Evolutionary conservation across 2,797 vertebrate species (phyloP).

Genomic region (Arremon aurantiirostris): DNA sequence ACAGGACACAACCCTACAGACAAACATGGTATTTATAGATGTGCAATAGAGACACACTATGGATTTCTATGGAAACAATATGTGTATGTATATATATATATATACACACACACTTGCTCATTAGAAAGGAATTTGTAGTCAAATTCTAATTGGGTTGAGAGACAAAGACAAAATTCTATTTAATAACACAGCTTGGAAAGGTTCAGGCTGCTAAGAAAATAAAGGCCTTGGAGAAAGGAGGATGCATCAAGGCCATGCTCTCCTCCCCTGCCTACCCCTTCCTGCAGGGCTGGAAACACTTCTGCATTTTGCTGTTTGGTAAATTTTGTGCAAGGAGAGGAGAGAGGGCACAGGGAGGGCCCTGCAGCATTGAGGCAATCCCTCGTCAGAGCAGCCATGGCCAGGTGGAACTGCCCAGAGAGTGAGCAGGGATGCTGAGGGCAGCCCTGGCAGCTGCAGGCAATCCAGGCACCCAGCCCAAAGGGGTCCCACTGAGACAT

Average conservation of each 20-base stretch:
- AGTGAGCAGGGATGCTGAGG: neutral
- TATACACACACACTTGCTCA: neutral
- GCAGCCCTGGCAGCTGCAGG: neutral
- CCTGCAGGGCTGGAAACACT: neutral
- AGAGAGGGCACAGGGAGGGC: fast-evolving
- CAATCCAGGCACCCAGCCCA: neutral
- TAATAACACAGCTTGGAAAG: neutral
- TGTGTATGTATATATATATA: neutral
- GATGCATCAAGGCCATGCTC: neutral
- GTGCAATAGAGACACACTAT: neutral
- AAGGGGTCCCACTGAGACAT: fast-evolving
- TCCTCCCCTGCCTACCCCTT: neutral
- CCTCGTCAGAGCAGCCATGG: neutral
- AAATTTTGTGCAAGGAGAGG: neutral
- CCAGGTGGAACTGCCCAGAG: neutral
- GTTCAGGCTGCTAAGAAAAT: neutral
- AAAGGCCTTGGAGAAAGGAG: neutral
- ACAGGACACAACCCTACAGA: conserved; percentile 42
- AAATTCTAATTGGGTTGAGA: neutral
- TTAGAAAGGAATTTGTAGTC: neutral
- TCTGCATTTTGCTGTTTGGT: neutral
- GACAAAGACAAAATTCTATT: neutral
- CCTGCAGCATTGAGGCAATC: neutral
- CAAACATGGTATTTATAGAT: conserved; percentile 43
- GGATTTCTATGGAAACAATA: neutral